Percentiles rank a stretch among this genome's conserved stretches.
phyloP scores from a whole-genome alignment of 2,113 vertebrate genomes.

The Equus quagga region DNA sequence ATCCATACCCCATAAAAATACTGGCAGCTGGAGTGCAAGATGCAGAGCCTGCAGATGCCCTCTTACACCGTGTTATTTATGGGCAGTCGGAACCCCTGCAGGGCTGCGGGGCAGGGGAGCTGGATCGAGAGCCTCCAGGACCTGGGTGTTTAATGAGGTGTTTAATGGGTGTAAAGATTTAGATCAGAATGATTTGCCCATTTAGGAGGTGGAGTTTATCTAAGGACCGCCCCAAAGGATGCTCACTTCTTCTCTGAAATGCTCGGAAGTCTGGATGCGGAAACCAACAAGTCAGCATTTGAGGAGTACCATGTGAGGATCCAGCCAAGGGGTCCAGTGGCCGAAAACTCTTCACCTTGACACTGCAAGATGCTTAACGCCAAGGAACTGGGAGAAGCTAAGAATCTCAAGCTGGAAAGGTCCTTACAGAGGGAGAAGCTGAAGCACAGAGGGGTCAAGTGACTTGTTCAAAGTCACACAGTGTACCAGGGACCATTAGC shows the following conservation, averaged over 20 bases:
- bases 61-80: conserved; percentile 68
- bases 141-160: conserved; percentile 64
- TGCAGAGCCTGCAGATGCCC: conserved; percentile 61
- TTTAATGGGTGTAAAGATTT: conserved; percentile 51
- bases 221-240: background rate
- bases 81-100: conserved; percentile 66
- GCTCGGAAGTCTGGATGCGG: background rate
- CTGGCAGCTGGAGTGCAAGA: conserved; percentile 28
- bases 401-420: background rate
- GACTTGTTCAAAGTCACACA: background rate
- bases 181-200: conserved; percentile 70
- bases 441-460: background rate
- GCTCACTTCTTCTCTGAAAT: background rate
- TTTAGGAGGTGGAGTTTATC: conserved; percentile 34
- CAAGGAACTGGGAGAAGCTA: background rate
- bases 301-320: background rate
- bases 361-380: background rate
- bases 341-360: background rate
- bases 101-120: conserved; percentile 5
- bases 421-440: background rate
- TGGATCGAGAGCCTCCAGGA: conserved; percentile 42
- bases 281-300: background rate
- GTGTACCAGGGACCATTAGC: background rate
- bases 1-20: conserved; percentile 64
- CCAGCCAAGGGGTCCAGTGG: background rate